These are phyloP conservation scores for Anabacerthia variegaticeps DNA, from an alignment of 2,797 vertebrate species.

Conservation along the genomic window DNA sequence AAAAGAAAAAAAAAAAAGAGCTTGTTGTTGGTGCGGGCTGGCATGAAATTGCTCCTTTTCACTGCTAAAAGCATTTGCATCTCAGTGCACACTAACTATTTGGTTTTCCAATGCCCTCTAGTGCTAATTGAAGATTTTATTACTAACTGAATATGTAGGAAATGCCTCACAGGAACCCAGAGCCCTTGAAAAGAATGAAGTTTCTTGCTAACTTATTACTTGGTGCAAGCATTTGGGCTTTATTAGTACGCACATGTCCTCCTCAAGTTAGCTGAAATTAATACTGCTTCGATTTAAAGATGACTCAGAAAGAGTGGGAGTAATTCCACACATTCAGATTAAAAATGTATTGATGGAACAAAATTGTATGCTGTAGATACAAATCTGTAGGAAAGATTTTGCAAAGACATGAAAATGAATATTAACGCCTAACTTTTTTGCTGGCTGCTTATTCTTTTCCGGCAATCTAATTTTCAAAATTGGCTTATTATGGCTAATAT, in stretches of 20 bases:
- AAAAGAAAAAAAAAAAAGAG: neutral
- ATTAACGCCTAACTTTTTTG: neutral
- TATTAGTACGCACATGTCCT: slow-evolving; percentile 47
- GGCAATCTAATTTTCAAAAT: neutral
- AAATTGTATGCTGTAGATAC: neutral
- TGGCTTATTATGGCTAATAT: neutral
- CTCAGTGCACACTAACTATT: slow-evolving; percentile 54
- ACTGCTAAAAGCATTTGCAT: slow-evolving; percentile 48
- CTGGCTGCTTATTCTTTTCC: slow-evolving; percentile 3
- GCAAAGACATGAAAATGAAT: neutral
- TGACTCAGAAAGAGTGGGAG: slow-evolving; percentile 38
- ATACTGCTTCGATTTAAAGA: slow-evolving; percentile 8
- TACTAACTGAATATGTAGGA: slow-evolving; percentile 61
- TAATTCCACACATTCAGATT: neutral
- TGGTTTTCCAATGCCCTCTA: slow-evolving; percentile 61
- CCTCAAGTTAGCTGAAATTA: slow-evolving; percentile 43
- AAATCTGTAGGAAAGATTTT: neutral
- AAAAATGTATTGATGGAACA: slow-evolving; percentile 6
- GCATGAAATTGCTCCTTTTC: slow-evolving; percentile 49
- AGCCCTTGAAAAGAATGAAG: slow-evolving; percentile 49
- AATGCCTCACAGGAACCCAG: slow-evolving; percentile 47
- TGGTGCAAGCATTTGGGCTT: slow-evolving; percentile 30
- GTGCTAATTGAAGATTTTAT: slow-evolving; percentile 70
- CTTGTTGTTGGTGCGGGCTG: slow-evolving; percentile 12
- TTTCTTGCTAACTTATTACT: slow-evolving; percentile 59